Evolutionary conservation across 1,140 invertebrate species (phyloP).

Genomic region (Meloidogyne exigua): DNA sequence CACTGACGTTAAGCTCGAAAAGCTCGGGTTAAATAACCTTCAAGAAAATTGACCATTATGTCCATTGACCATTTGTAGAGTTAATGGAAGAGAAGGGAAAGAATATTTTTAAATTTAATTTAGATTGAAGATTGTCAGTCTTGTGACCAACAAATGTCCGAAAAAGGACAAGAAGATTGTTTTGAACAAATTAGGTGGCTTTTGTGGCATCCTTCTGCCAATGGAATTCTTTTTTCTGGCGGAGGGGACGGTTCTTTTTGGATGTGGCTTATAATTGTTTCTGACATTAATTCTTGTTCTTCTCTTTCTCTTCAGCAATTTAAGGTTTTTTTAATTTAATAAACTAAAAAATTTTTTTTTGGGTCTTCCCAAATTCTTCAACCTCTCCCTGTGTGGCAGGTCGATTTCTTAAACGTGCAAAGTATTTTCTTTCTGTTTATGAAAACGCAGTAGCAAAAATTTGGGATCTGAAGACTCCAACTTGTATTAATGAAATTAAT

Average conservation of each 20-base stretch:
- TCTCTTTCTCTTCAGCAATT: conserved; percentile 10
- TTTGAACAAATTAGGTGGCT: conserved; percentile 36
- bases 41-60: too few relatives aligned
- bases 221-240: conserved; percentile 43
- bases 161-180: not conserved
- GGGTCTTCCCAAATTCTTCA: conserved; percentile 36
- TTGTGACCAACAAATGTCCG: not conserved
- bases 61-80: too few relatives aligned
- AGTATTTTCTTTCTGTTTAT: conserved; percentile 32
- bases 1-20: too few relatives aligned
- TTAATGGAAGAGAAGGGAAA: too few relatives aligned
- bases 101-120: not conserved
- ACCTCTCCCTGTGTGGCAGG: conserved; percentile 25
- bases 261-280: conserved; percentile 35
- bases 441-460: conserved; percentile 30
- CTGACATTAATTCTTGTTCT: not conserved
- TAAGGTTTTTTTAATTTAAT: conserved; percentile 29
- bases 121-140: conserved; percentile 22
- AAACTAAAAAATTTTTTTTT: conserved; percentile 15
- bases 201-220: conserved; percentile 35
- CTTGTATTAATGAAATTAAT: conserved; percentile 12
- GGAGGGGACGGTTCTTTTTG: conserved; percentile 29
- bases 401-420: conserved; percentile 36
- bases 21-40: too few relatives aligned
- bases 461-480: conserved; percentile 41